A percentile compares a stretch with the other conserved stretches of the same genome.
These are phyloP conservation scores for Taurulus bubalis DNA, from an alignment of 2,113 vertebrate species.

Conservation along the genomic window DNA sequence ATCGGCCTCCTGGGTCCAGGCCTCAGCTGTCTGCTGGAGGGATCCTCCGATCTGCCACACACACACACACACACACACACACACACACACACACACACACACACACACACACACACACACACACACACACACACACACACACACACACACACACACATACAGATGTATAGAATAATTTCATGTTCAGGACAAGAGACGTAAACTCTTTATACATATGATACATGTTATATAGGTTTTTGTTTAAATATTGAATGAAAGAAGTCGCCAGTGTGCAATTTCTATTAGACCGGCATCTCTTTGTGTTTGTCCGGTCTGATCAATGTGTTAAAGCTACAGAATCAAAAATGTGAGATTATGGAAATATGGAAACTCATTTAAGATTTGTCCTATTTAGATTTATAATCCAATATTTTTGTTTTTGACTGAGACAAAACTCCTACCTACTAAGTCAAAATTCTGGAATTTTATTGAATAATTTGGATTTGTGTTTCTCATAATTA, in stretches of 20 bases:
- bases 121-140: constrained; percentile 13
- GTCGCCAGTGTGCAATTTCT: not conserved
- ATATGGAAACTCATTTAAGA: not conserved
- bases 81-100: constrained; percentile 11
- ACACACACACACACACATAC: constrained; percentile 5
- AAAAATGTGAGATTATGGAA: not conserved
- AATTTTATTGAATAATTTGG: not conserved
- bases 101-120: constrained; percentile 9
- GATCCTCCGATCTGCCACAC: constrained; percentile 66
- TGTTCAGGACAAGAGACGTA: not conserved
- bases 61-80: constrained; percentile 15
- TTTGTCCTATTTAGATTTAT: not conserved
- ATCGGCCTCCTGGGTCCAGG: constrained; percentile 73
- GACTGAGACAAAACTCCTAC: not conserved
- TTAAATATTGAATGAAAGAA: not conserved
- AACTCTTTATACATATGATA: not conserved
- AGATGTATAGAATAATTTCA: not conserved
- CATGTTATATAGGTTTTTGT: not conserved
- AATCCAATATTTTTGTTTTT: not conserved
- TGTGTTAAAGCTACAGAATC: no score
- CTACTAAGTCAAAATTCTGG: not conserved
- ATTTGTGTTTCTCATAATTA: not conserved
- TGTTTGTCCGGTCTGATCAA: no score
- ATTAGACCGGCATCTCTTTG: not conserved
- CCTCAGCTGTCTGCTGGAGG: constrained; percentile 73